Base-by-base conservation (phyloP, 2,888 invertebrate species). In the Yponomeuta cagnagella region DNA sequence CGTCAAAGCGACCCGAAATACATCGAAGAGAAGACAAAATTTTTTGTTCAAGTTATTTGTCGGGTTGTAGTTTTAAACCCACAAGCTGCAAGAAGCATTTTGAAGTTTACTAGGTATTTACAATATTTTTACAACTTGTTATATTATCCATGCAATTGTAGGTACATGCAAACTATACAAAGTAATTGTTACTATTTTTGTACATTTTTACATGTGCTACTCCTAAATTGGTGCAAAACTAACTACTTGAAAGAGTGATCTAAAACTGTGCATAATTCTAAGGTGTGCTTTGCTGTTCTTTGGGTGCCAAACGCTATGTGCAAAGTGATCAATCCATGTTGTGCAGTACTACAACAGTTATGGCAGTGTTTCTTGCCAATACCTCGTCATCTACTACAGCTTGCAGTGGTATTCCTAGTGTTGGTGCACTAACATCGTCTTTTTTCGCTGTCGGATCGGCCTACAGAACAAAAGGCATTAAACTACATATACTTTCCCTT, bases 381-480 rank as follows among this genome's bases (percentile, higher is more conserved):
- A 91, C 90, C 91, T 92, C 90, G 74, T 89, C 85, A 77, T 82
- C 52, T 58, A 15, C 15, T 15, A 58, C 78, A 75, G 78, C 77
- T 80, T 83, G 83, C 81, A 84, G 83, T 58, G 68, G 78, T 58
- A 58, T 58, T 58, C 12, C 52, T 82, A 86, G 81, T 85, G 85
- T 81, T 77, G 86, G 80, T 77, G 82, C 81, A 78, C 79, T 88
- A 81, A 74, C 80, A 78, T 84, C 82, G 72, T 83, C 82, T 78
- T 82, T 88, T 75, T 79, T 83, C 77, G 84, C 87, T 80, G 83
- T 82, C 73, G 81, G 77, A 74, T 88, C 88, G 83, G 89, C 90
- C 91, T 92, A 91, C 74, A 88, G 83, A 89, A 80, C 83, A 88
- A 85, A 86, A 82, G 79, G 73, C 66, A 81, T 86, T 85, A 85